A percentile compares a stretch with the other conserved stretches of the same genome.
Evolutionary conservation across 2,113 vertebrate genomes (phyloP).

Genomic region (Ciconia stormi): DNA sequence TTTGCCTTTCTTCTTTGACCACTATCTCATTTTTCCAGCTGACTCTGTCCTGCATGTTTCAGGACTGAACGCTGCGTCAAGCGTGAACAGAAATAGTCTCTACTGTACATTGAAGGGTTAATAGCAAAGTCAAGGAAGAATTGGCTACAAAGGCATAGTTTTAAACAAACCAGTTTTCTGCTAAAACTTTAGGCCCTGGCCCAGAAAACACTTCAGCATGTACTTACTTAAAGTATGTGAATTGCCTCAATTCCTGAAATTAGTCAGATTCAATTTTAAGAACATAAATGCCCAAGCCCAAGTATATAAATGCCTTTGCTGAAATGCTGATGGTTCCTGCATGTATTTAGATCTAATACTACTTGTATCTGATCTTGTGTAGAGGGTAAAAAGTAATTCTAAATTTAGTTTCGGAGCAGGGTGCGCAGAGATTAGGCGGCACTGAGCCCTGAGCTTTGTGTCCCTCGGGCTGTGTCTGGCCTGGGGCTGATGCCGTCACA

Average conservation of each 20-base stretch:
- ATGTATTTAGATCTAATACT: not conserved
- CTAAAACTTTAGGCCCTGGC: not conserved
- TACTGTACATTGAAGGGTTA: not conserved
- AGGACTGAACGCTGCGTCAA: not conserved
- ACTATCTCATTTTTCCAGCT: not conserved
- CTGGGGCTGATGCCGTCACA: not conserved
- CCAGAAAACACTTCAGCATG: not conserved
- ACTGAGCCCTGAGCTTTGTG: not conserved
- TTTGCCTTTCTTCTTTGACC: not conserved
- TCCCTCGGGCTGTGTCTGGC: not conserved
- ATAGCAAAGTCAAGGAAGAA: not conserved
- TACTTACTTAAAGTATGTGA: not conserved
- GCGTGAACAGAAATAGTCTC: not conserved
- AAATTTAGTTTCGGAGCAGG: not conserved
- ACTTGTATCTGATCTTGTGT: not conserved
- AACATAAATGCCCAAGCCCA: not conserved
- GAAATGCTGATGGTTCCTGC: not conserved
- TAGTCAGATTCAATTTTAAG: not conserved
- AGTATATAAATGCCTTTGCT: not conserved
- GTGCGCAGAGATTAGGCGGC: fast-evolving
- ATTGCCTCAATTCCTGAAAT: conserved; percentile 15
- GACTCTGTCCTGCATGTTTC: not conserved
- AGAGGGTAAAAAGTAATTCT: not conserved
- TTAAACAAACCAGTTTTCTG: not conserved
- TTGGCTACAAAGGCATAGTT: not conserved